phyloP scores from a whole-genome alignment of 2,888 invertebrate genomes.

The Hesperia comma region DNA sequence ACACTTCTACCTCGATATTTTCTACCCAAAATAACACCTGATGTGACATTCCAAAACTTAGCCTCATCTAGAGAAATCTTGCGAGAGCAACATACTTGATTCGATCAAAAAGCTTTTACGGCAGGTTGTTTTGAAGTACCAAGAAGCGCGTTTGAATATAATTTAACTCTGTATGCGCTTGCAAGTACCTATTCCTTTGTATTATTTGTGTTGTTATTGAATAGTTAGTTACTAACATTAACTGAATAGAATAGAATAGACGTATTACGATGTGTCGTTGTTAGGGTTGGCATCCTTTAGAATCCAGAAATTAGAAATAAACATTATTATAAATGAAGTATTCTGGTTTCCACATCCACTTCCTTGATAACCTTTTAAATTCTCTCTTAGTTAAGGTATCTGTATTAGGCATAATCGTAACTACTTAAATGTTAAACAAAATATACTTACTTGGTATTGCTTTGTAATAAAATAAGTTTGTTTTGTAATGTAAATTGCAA shows the following conservation, averaged over 20 bases:
- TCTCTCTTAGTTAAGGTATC: too few relatives aligned
- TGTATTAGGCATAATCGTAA: too few relatives aligned
- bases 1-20: slow-evolving; percentile 23
- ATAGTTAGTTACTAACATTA: too few relatives aligned
- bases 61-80: slow-evolving; percentile 23
- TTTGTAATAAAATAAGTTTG: too few relatives aligned
- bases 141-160: slow-evolving; percentile 43
- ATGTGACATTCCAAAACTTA: slow-evolving; percentile 16
- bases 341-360: too few relatives aligned
- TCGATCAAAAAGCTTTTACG: slow-evolving; percentile 45
- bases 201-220: slow-evolving; percentile 36
- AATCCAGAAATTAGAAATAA: not conserved
- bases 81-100: slow-evolving; percentile 37
- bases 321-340: too few relatives aligned
- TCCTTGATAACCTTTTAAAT: too few relatives aligned
- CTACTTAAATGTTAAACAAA: too few relatives aligned
- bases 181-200: slow-evolving; percentile 36
- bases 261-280: slow-evolving; percentile 32
- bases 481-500: too few relatives aligned
- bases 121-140: slow-evolving; percentile 40
- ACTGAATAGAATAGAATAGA: too few relatives aligned
- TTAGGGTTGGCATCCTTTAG: not conserved
- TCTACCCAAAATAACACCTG: slow-evolving; percentile 5
- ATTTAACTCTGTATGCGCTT: slow-evolving; percentile 35
- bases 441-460: too few relatives aligned